Conservation (phyloP, 2,888 invertebrate species). For the Andrena bucephala region DNA sequence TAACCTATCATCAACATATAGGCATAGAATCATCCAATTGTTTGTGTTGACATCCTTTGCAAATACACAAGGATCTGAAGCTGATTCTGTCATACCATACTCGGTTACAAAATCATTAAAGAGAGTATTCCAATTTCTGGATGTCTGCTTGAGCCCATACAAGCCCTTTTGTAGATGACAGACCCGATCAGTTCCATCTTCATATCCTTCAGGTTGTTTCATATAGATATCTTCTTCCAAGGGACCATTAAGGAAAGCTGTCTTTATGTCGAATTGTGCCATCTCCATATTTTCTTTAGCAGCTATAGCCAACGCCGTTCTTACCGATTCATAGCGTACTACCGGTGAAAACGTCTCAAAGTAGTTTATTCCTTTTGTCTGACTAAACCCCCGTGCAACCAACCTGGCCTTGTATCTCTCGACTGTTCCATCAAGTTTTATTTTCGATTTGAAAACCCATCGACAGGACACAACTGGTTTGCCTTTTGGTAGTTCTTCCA, state of each 20-base stretch:
- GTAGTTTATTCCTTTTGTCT: slow-evolving; percentile 23
- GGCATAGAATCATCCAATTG: background rate
- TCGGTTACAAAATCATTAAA: slow-evolving; percentile 18
- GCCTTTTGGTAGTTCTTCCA: background rate
- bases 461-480: slow-evolving; percentile 33
- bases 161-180: slow-evolving; percentile 12
- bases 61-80: slow-evolving; percentile 23
- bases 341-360: background rate
- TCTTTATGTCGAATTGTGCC: slow-evolving; percentile 32
- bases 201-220: slow-evolving; percentile 15
- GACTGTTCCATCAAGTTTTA: slow-evolving; percentile 15
- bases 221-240: slow-evolving; percentile 1
- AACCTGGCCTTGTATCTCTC: slow-evolving; percentile 26
- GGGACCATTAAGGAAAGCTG: slow-evolving; percentile 21
- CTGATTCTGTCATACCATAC: slow-evolving; percentile 4
- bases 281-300: slow-evolving; percentile 32
- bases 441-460: slow-evolving; percentile 36
- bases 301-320: slow-evolving; percentile 17
- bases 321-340: slow-evolving; percentile 22
- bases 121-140: slow-evolving; percentile 23
- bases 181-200: slow-evolving; percentile 7
- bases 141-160: slow-evolving; percentile 32
- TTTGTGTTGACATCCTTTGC: background rate
- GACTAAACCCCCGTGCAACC: slow-evolving; percentile 6
- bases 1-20: slow-evolving; percentile 19